phyloP scores from a whole-genome alignment of 2,113 vertebrate species.

The Neogobius melanostomus region DNA sequence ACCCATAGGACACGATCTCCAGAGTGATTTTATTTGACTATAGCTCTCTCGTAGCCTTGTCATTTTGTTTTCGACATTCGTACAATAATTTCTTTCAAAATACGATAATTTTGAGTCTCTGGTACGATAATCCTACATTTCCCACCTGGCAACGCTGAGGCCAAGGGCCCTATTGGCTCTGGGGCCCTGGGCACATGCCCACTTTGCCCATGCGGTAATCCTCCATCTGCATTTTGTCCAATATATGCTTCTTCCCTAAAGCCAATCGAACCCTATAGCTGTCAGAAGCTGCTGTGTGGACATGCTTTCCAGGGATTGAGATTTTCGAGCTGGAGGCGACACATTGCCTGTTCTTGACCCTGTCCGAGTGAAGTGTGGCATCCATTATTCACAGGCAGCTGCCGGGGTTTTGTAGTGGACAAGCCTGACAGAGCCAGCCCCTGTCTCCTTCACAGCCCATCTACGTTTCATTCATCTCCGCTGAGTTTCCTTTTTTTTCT shows the following conservation, averaged over 20 bases:
- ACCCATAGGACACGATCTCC: too few relatives aligned
- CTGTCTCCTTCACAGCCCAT: background rate
- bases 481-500: slow-evolving; percentile 23
- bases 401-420: slow-evolving; percentile 8
- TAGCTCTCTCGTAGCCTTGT: too few relatives aligned
- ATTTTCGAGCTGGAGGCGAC: slow-evolving; percentile 25
- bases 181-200: too few relatives aligned
- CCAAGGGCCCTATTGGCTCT: too few relatives aligned
- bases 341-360: slow-evolving; percentile 28
- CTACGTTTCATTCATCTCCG: slow-evolving; percentile 45
- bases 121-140: too few relatives aligned
- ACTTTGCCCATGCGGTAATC: too few relatives aligned
- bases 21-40: too few relatives aligned
- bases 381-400: slow-evolving; percentile 46
- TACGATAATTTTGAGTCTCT: too few relatives aligned
- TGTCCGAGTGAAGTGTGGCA: slow-evolving; percentile 6
- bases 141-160: too few relatives aligned
- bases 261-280: background rate
- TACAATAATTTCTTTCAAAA: too few relatives aligned
- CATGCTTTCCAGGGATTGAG: slow-evolving; percentile 15
- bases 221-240: slow-evolving; percentile 20
- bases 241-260: background rate
- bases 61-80: too few relatives aligned
- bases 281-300: slow-evolving; percentile 10
- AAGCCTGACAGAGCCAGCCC: slow-evolving; percentile 8